A percentile compares a stretch with the other conserved stretches of the same genome.
These are phyloP conservation scores for Hephaestus fuliginosus DNA, from an alignment of 2,797 vertebrate genomes.

Conservation along the genomic window DNA sequence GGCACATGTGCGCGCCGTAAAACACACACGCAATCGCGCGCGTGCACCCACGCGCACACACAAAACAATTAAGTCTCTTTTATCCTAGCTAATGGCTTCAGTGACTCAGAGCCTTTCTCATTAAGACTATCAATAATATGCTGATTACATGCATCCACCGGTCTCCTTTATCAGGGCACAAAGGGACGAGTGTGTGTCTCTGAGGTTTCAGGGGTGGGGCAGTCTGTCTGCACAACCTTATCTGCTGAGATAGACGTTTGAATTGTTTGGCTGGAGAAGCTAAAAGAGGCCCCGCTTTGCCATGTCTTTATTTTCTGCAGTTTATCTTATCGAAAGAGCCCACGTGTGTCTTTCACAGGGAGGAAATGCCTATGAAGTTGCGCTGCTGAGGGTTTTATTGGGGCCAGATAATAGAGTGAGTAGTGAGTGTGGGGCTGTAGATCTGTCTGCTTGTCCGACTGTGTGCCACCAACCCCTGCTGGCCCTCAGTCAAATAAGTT, in stretches of 20 bases:
- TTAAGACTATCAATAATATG: conserved; percentile 88
- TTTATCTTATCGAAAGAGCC: conserved; percentile 58
- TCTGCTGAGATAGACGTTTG: conserved; percentile 66
- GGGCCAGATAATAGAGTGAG: conserved; percentile 49
- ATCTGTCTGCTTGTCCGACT: conserved; percentile 40
- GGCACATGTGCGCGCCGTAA: conserved; percentile 59
- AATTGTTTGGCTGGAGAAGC: conserved; percentile 58
- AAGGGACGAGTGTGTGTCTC: conserved; percentile 70
- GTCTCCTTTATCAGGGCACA: conserved; percentile 75
- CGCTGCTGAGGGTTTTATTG: conserved; percentile 57
- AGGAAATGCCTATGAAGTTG: conserved; percentile 59
- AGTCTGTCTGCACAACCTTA: conserved; percentile 55
- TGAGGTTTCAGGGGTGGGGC: conserved; percentile 53
- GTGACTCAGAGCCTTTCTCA: conserved; percentile 83
- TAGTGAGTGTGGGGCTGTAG: conserved; percentile 21
- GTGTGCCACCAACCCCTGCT: not conserved
- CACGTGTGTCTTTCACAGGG: conserved; percentile 40
- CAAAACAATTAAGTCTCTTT: conserved; percentile 86
- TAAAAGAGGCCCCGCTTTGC: conserved; percentile 35
- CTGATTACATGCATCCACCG: conserved; percentile 81
- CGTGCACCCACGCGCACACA: conserved; percentile 60
- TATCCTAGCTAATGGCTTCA: conserved; percentile 84
- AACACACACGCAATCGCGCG: conserved; percentile 64
- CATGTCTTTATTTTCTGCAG: conserved; percentile 39
- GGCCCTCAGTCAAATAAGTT: conserved; percentile 18